Evolutionary conservation across 2,888 invertebrate species (phyloP), one percentile per base, ranked within the genome.

Genomic region (Ochropleura plecta): DNA sequence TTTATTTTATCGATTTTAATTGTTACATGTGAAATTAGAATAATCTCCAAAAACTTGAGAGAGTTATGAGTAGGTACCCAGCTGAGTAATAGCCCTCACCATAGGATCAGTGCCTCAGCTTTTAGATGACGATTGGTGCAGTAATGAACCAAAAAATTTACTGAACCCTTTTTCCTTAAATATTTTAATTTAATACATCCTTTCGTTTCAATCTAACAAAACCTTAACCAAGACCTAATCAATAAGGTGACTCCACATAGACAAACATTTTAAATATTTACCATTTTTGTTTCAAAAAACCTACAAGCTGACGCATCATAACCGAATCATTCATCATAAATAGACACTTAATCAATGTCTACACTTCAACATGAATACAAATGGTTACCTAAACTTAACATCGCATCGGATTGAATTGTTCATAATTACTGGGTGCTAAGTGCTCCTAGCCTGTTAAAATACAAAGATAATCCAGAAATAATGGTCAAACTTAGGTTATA

Each of bases 301-400:
- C 42, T 20, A 70, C 51, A 64, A 55, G 44, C 30, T 64, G 64
- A 79, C 48, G 42, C 60, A 75, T 59, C 42, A 1, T 12, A 51
- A 46, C 12, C 49, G 75, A 60, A 51, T 80, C 78, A 81, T 63
- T n/a, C 51, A 59, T 69, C 70, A 72, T 8, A 48, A 72, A 78
- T 73, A 67, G 49, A 66, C n/a, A 16, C 30, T 30, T 30, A 30
- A 30, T 30, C 30, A 30, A 30, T 2, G 30, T 30, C 30, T 30
- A 30, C 30, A 30, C 30, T 30, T 30, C 1, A 30, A 30, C 30
- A 30, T 30, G 30, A n/a, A n/a, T n/a, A n/a, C n/a, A n/a, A n/a
- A n/a, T n/a, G n/a, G n/a, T n/a, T n/a, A 9, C 9, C 5, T 53
- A 53, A 4, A 49, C 48, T 16, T 49, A 16, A 49, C 6, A 16